Conservation (phyloP, 2,113 vertebrate species). For the Cyphomyrus plagiostoma region DNA sequence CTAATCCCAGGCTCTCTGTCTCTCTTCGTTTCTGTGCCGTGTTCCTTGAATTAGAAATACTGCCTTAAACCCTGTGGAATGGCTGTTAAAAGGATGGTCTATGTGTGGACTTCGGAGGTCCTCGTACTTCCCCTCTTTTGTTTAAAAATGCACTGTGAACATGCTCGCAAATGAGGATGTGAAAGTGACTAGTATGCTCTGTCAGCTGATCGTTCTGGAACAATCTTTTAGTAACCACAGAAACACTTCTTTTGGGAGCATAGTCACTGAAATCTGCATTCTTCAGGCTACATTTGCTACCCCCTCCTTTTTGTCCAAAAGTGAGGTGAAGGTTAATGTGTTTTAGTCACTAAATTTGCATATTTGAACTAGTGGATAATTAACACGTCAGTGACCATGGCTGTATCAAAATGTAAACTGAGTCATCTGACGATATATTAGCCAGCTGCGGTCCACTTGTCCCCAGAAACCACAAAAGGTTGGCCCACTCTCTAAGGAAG, state of each 20-base stretch:
- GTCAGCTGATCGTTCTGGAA: neutral
- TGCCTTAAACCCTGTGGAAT: neutral
- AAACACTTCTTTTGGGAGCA: neutral
- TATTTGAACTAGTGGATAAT: neutral
- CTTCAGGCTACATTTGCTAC: neutral
- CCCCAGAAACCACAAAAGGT: neutral
- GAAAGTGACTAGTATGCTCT: neutral
- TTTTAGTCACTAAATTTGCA: neutral
- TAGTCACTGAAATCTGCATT: neutral
- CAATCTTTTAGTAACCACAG: neutral
- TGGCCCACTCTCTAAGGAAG: neutral
- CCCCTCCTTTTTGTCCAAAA: neutral
- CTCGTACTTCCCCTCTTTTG: constrained; percentile 19
- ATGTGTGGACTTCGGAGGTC: neutral
- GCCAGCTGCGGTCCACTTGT: neutral
- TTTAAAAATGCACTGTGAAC: neutral
- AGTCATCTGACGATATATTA: neutral
- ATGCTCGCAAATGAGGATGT: constrained; percentile 11
- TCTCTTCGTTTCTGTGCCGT: neutral
- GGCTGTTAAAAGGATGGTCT: neutral
- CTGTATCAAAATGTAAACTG: neutral
- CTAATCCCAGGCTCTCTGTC: neutral
- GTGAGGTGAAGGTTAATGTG: neutral
- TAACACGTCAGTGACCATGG: neutral
- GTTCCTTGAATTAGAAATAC: neutral